Percentiles rank a stretch among this genome's conserved stretches.
phyloP scores from a whole-genome alignment of 2,113 vertebrate species.

The Struthidea cinerea region DNA sequence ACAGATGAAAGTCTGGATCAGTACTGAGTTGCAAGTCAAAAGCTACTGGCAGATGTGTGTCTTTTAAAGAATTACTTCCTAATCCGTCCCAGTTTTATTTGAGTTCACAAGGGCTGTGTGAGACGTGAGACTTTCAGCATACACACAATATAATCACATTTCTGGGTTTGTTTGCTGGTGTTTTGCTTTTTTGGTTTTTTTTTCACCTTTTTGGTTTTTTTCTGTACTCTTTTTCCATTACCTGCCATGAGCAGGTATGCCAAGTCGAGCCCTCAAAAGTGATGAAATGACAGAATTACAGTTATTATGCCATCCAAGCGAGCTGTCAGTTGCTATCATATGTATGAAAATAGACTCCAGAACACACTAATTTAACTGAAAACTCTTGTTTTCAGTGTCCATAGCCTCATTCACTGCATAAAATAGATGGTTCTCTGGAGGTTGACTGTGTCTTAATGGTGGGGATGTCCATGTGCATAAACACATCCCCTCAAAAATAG shows the following conservation, averaged over 20 bases:
- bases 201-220: fast-evolving
- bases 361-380: not conserved
- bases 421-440: not conserved
- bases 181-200: too few species aligned
- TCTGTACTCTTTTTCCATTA: not conserved
- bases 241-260: not conserved
- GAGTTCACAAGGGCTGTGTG: not conserved
- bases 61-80: not conserved
- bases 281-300: not conserved
- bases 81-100: not conserved
- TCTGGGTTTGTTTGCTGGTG: not conserved
- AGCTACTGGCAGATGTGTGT: not conserved
- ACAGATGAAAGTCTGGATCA: not conserved
- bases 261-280: not conserved
- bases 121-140: not conserved
- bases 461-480: not conserved
- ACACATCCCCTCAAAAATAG: fast-evolving
- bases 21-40: not conserved
- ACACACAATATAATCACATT: not conserved
- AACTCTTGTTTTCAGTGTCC: not conserved
- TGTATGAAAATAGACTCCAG: not conserved
- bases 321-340: not conserved
- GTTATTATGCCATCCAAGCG: not conserved
- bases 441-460: not conserved
- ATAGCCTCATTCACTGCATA: not conserved